Evolutionary conservation across 2,113 vertebrate genomes (phyloP).

Genomic region (Crocuta crocuta): DNA sequence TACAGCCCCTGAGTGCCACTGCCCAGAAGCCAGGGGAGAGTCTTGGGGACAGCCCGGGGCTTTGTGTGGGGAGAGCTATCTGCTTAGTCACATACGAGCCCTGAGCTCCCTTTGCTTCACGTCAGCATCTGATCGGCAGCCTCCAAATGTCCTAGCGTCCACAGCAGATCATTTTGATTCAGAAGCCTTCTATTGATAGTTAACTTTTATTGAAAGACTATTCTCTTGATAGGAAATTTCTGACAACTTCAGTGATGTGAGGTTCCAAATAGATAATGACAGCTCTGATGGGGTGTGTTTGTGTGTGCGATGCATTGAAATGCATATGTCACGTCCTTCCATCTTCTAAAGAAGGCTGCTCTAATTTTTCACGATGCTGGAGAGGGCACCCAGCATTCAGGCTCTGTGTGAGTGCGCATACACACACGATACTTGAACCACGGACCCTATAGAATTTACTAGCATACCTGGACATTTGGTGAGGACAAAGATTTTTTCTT

Average conservation of each 20-base stretch:
- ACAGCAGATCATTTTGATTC: conserved; percentile 80
- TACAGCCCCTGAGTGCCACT: conserved; percentile 62
- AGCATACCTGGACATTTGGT: neutral
- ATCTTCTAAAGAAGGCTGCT: neutral
- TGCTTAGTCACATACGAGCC: conserved; percentile 82
- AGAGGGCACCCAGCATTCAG: neutral
- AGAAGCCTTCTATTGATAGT: conserved; percentile 73
- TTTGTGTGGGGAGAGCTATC: conserved; percentile 80
- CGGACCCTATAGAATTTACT: neutral
- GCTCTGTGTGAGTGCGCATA: neutral
- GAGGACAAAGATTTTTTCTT: neutral
- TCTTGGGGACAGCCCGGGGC: conserved; percentile 67
- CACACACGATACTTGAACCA: neutral
- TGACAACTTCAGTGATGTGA: conserved; percentile 53
- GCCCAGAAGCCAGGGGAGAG: conserved; percentile 74
- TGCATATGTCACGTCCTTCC: neutral
- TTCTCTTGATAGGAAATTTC: conserved; percentile 63
- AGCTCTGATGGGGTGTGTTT: conserved; percentile 38
- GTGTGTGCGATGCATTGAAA: neutral
- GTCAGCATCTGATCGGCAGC: conserved; percentile 81
- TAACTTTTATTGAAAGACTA: conserved; percentile 77
- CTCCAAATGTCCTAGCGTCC: conserved; percentile 81
- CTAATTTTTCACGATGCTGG: neutral
- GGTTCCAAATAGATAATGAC: conserved; percentile 43
- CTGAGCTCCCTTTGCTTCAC: conserved; percentile 76